Base-by-base conservation (phyloP, 2,113 vertebrate genomes). In the Apteryx owenii region DNA sequence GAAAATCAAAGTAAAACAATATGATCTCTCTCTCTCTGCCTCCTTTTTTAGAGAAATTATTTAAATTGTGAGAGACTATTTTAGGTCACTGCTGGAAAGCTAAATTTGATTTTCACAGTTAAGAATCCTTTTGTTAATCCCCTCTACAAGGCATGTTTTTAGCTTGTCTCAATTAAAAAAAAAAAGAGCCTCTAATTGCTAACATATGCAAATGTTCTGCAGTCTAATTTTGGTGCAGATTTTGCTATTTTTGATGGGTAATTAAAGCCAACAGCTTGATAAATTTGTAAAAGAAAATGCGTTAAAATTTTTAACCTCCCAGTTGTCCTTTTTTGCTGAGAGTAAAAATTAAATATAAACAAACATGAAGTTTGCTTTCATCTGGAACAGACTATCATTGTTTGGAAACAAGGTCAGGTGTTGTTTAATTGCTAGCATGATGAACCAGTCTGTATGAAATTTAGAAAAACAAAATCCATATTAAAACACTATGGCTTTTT, bases 81-180 rank as follows among this genome's bases (percentile, higher is more conserved):
- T 95, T 93, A 90, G 86, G 70, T 87, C 66, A 65, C 54, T 81
- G 46, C 85, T 58, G 48, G 70, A 86, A 87, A 93, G 51, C 72
- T 96, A 93, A 76, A 93, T 93, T 93, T 82, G 44, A 83, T 81
- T 50, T 91, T 94, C 81, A 51, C 10, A 19, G 73, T 90, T 84
- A 80, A 89, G 33, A 85, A 58, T 68, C 18, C 36, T 92, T 69
- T 66, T 78, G 60, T 60, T 88, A 92, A 92, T 90, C 38, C 11
- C 5, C 56, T 91, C 66, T 60, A 50, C 3, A 65, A 82, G 42
- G 6, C 5, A 60, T 80, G 68, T 71, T 95, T 97, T 96, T 78
- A 93, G 36, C 18, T 76, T 78, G 61, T 54, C 76, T 93, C 71
- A 72, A 51, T 77, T 80, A 44, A 16, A 76, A 78, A 89, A 16